Evolutionary conservation across 2,113 vertebrate species (phyloP).

Genomic region (Hypanus sabinus): DNA sequence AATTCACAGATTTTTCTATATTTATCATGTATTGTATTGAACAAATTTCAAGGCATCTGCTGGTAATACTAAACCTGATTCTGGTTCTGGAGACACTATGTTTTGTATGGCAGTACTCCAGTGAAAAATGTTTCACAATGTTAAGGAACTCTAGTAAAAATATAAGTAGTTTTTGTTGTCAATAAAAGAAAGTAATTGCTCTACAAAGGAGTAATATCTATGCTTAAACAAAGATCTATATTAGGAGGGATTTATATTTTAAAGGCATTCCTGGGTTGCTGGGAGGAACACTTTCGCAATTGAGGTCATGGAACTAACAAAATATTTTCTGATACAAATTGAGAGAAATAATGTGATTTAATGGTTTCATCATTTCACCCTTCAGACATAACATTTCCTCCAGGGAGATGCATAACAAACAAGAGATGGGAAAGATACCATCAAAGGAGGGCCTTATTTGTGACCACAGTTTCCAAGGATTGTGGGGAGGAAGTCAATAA

Average conservation of each 20-base stretch:
- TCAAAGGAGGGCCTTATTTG: not conserved
- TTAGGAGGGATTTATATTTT: not conserved
- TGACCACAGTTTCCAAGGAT: not conserved
- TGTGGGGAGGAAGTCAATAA: not conserved
- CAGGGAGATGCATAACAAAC: not conserved
- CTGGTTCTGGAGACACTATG: no score
- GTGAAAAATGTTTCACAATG: not conserved
- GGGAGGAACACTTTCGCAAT: not conserved
- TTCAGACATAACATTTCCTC: not conserved
- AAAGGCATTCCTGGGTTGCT: not conserved
- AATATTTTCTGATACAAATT: not conserved
- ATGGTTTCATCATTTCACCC: not conserved
- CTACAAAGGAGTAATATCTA: not conserved
- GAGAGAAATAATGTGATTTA: not conserved
- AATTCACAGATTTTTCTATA: no score
- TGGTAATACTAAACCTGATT: no score
- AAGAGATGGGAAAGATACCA: not conserved
- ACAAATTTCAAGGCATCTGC: no score
- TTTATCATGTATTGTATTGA: no score
- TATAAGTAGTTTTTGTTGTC: not conserved
- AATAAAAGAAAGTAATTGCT: not conserved
- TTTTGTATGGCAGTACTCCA: no score
- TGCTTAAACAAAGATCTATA: not conserved
- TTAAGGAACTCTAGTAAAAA: no score
- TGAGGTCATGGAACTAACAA: not conserved